Evolutionary conservation across 2,797 vertebrate genomes (phyloP), one percentile per base, ranked within the genome.

Genomic region (Furcifer pardalis): DNA sequence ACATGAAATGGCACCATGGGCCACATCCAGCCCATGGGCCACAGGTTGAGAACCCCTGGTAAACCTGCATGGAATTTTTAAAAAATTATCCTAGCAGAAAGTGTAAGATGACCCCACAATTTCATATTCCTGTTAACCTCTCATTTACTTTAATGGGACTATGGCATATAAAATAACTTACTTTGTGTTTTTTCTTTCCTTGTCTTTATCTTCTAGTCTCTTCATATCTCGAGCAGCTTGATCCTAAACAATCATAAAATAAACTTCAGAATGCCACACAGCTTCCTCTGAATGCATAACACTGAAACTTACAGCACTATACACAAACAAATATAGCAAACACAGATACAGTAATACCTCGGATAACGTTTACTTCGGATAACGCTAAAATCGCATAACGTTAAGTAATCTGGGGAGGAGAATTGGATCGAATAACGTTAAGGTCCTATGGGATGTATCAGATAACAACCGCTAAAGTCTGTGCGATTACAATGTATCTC

Each of bases 141-240:
- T 60, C 25, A 1, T 37, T 73, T 37, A 69, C 77, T 82, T 82
- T 37, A 62, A 72, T 8, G 32, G 12, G 62, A 32, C 35, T 21
- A 32, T 87, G 63, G 93, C 85, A 66, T 80, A 87, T 65, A 86
- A 91, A 93, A 87, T 35, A 90, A 95, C 98, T 98, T 99, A 99
- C 99, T 99, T 99, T 86, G 96, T 97, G 0, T 97, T 95, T 93
- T 98, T 98, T 90, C 97, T 98, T 95, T 99, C 98, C 85, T 98
- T 98, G 92, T 99, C 98, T 93, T 98, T 99, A 87, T 99, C 98
- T 94, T 99, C 99, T 1, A 99, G 96, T 92, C 97, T 98, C 94
- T 96, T 98, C 98, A 99, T 99, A 90, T 99, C 99, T 95, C 97
- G 97, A 90, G 98, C 98, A 59, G 98, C 99, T 96, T 99, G 98